phyloP scores from a whole-genome alignment of 1,140 invertebrate species.

The Drosophila sulfurigaster region DNA sequence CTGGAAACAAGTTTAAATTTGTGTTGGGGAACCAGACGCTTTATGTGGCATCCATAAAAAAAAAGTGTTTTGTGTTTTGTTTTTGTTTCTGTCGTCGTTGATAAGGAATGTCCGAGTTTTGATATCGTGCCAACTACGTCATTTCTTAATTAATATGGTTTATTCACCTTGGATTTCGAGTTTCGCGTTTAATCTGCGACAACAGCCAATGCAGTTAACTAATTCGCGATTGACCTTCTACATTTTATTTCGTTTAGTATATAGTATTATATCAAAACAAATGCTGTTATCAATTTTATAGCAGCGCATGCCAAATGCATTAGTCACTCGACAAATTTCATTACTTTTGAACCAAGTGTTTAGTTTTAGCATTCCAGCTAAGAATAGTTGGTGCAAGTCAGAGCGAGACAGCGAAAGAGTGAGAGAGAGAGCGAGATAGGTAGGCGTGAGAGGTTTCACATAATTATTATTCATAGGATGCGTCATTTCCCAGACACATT shows the following conservation, averaged over 20 bases:
- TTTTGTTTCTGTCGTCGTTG: neutral
- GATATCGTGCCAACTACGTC: constrained; percentile 54
- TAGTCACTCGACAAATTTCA: constrained; percentile 24
- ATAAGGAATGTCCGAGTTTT: constrained; percentile 40
- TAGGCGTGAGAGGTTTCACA: constrained; percentile 3
- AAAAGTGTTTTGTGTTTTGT: neutral
- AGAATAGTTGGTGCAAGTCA: neutral
- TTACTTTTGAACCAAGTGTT: constrained; percentile 15
- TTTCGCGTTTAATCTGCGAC: constrained; percentile 21
- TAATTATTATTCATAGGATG: constrained; percentile 35
- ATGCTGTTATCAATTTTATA: constrained; percentile 27
- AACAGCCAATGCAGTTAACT: constrained; percentile 23
- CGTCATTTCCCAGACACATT: constrained; percentile 21
- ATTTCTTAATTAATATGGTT: constrained; percentile 69
- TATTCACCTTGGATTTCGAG: constrained; percentile 26
- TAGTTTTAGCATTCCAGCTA: constrained; percentile 10
- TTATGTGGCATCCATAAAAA: constrained; percentile 1
- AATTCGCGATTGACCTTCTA: constrained; percentile 4
- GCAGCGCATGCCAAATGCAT: constrained; percentile 31
- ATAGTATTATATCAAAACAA: constrained; percentile 25
- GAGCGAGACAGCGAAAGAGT: neutral
- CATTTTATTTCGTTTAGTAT: neutral
- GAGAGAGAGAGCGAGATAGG: neutral
- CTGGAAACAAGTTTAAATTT: constrained; percentile 1
- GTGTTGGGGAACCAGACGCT: constrained; percentile 1